Evolutionary conservation across 64 coral and sea anemone genomes (phyloP).

Genomic region (Exaiptasia diaphana): DNA sequence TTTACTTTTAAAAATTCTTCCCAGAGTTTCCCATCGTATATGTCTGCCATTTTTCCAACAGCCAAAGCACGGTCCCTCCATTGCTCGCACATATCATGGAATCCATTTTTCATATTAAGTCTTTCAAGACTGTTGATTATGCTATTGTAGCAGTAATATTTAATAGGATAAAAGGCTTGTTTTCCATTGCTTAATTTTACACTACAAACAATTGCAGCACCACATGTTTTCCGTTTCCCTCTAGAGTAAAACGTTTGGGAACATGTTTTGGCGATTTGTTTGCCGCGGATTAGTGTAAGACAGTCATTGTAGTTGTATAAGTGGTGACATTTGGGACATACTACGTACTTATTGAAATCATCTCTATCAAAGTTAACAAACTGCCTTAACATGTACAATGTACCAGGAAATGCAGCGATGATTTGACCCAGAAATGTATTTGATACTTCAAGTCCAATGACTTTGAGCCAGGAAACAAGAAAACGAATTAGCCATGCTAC

Average conservation of each 20-base stretch:
- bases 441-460: neutral
- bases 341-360: conserved; percentile 52
- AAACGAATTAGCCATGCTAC: conserved; percentile 19
- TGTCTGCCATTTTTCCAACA: neutral
- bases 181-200: conserved; percentile 20
- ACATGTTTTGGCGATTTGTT: conserved; percentile 31
- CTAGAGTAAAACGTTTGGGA: neutral
- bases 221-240: conserved; percentile 6
- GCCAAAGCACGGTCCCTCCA: conserved; percentile 18
- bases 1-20: conserved; percentile 10
- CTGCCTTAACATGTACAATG: conserved; percentile 11
- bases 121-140: conserved; percentile 37
- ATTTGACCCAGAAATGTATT: conserved; percentile 15
- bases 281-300: neutral
- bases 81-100: conserved; percentile 34
- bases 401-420: neutral
- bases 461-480: neutral
- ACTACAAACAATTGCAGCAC: neutral
- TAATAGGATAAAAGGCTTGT: conserved; percentile 11
- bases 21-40: conserved; percentile 15
- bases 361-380: conserved; percentile 43
- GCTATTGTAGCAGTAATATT: conserved; percentile 51
- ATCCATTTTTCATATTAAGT: neutral
- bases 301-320: conserved; percentile 35
- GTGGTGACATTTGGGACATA: conserved; percentile 41